These are phyloP conservation scores for Zhengitettix transpicula DNA, from an alignment of 2,888 invertebrate species.

Conservation along the genomic window DNA sequence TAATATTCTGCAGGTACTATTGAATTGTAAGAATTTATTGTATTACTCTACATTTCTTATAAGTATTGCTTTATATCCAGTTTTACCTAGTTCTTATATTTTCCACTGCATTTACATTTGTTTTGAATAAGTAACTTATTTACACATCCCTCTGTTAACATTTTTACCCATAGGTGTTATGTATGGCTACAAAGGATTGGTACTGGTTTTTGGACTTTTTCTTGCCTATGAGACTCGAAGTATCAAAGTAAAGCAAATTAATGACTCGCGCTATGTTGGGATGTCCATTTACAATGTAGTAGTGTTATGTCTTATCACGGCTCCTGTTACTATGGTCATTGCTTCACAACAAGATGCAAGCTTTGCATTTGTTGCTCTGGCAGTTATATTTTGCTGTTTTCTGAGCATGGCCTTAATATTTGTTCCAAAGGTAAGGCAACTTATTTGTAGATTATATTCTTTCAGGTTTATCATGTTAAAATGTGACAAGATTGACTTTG, in stretches of 20 bases:
- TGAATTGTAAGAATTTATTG: too few relatives aligned
- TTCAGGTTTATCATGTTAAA: too few relatives aligned
- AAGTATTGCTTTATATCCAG: too few relatives aligned
- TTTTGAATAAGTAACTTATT: too few relatives aligned
- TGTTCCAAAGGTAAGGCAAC: slow-evolving; percentile 71
- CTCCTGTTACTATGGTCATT: slow-evolving; percentile 93
- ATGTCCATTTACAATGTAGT: slow-evolving; percentile 99
- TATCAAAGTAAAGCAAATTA: slow-evolving; percentile 91
- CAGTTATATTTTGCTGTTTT: slow-evolving; percentile 95
- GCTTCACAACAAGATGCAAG: slow-evolving; percentile 95
- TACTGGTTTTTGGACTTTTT: slow-evolving; percentile 92
- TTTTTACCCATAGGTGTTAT: slow-evolving; percentile 53
- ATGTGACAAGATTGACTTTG: too few relatives aligned
- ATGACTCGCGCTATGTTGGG: slow-evolving; percentile 95
- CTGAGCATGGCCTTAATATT: slow-evolving; percentile 97
- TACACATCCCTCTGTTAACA: neutral
- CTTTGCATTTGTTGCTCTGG: slow-evolving; percentile 89
- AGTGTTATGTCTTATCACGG: slow-evolving; percentile 91
- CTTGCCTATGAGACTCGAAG: slow-evolving; percentile 96
- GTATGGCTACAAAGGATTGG: slow-evolving; percentile 92
- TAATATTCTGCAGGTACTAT: too few relatives aligned
- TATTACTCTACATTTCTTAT: too few relatives aligned
- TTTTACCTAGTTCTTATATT: too few relatives aligned
- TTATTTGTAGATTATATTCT: too few relatives aligned
- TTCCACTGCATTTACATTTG: too few relatives aligned